Evolutionary conservation across 2,888 invertebrate species (phyloP).

Genomic region (Campoplex capitator): DNA sequence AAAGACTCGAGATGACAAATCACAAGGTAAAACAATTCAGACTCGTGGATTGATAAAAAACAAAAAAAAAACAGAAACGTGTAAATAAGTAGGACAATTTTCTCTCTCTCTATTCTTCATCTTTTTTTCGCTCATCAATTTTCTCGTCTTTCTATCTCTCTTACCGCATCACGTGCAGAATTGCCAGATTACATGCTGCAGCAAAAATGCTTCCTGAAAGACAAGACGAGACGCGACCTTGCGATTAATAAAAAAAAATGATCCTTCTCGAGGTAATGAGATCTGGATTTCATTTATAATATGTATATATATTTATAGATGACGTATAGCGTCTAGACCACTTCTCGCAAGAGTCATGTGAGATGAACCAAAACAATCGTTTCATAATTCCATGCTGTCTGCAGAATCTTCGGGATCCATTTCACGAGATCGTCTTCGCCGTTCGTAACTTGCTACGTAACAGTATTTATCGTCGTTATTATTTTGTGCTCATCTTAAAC

Average conservation of each 20-base stretch:
- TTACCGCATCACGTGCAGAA: constrained; percentile 27
- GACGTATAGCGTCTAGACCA: constrained; percentile 33
- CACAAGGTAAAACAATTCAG: constrained; percentile 19
- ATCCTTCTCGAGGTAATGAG: constrained; percentile 17
- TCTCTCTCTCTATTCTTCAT: constrained; percentile 2
- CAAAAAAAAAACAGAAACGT: not conserved
- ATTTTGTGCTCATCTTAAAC: not conserved
- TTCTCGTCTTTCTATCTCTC: constrained; percentile 24
- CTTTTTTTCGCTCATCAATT: not conserved
- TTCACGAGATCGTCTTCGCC: constrained; percentile 28
- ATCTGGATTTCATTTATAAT: not conserved
- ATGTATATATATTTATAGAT: constrained; percentile 24
- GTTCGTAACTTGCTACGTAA: constrained; percentile 14
- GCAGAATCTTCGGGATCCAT: constrained; percentile 58
- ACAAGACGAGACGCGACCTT: constrained; percentile 68
- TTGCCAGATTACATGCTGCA: constrained; percentile 24
- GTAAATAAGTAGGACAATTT: constrained; percentile 14
- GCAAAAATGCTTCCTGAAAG: constrained; percentile 70
- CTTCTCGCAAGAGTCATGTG: constrained; percentile 56
- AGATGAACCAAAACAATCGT: constrained; percentile 60
- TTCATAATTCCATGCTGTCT: constrained; percentile 52
- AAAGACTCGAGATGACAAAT: constrained; percentile 54
- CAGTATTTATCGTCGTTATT: not conserved
- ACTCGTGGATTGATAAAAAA: constrained; percentile 30
- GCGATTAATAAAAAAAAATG: constrained; percentile 47